Evolutionary conservation across 2,113 vertebrate species (phyloP).

Genomic region (Cololabis saira): DNA sequence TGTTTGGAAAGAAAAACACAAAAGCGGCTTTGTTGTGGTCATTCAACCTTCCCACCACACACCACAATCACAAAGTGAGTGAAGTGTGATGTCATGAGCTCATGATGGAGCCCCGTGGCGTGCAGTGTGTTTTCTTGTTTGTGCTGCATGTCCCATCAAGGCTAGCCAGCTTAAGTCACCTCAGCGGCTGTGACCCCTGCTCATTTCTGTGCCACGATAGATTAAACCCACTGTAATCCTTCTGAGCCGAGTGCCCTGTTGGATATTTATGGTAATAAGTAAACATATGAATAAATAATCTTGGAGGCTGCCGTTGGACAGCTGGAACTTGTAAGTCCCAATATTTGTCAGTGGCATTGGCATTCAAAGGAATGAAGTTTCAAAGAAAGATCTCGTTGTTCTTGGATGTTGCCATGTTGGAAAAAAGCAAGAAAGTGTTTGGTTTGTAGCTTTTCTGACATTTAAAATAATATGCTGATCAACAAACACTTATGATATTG

Average conservation of each 20-base stretch:
- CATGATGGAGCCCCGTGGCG: constrained; percentile 36
- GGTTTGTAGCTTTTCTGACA: not conserved
- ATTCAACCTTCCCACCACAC: constrained; percentile 7
- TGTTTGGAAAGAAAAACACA: not conserved
- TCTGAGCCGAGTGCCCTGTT: constrained; percentile 61
- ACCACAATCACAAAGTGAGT: constrained; percentile 30
- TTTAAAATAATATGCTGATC: not conserved
- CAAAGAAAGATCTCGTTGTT: constrained; percentile 44
- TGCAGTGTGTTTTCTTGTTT: constrained; percentile 73
- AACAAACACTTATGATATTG: not conserved
- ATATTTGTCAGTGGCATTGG: constrained; percentile 51
- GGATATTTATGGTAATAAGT: constrained; percentile 78
- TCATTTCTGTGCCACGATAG: constrained; percentile 77
- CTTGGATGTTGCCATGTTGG: not conserved
- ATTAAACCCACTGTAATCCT: constrained; percentile 78
- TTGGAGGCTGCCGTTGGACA: constrained; percentile 60
- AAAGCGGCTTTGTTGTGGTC: constrained; percentile 9
- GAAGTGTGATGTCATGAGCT: constrained; percentile 58
- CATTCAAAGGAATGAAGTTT: constrained; percentile 54
- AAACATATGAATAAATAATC: constrained; percentile 80
- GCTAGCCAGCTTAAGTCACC: constrained; percentile 74
- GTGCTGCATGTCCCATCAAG: constrained; percentile 65
- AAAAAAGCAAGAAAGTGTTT: constrained; percentile 1
- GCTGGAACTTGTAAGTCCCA: constrained; percentile 58
- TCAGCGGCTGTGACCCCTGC: constrained; percentile 73